These are phyloP conservation scores for Drosophila pseudoananassae DNA, from an alignment of 1,140 invertebrate genomes.

Conservation along the genomic window DNA sequence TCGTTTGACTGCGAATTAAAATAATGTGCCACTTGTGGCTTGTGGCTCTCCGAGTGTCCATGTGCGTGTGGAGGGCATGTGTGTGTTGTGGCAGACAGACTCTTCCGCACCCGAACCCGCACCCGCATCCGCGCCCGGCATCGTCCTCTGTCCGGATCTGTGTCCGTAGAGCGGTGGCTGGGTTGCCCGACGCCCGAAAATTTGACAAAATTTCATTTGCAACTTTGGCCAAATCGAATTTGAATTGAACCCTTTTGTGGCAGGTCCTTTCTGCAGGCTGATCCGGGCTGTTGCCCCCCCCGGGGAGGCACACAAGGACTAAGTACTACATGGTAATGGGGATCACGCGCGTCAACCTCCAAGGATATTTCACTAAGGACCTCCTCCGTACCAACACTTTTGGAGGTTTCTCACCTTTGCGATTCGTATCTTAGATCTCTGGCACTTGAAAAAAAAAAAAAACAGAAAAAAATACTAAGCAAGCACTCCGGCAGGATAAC, in stretches of 20 bases:
- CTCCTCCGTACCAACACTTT: no score
- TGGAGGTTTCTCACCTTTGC: slow-evolving; percentile 17
- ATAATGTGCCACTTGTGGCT: slow-evolving; percentile 84
- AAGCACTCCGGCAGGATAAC: neutral
- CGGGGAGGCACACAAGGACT: slow-evolving; percentile 14
- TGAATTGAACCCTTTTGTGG: slow-evolving; percentile 72
- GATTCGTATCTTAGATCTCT: neutral
- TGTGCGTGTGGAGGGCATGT: slow-evolving; percentile 22
- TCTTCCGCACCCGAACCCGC: neutral
- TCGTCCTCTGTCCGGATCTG: slow-evolving; percentile 1
- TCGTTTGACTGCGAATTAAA: slow-evolving; percentile 82
- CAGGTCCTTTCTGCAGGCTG: slow-evolving; percentile 31
- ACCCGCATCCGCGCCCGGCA: neutral
- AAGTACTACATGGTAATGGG: no score
- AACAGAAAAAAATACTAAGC: neutral
- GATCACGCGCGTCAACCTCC: no score
- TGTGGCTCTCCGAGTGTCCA: slow-evolving; percentile 63
- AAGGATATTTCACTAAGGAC: no score
- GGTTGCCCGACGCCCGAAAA: slow-evolving; percentile 31
- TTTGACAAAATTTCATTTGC: slow-evolving; percentile 70
- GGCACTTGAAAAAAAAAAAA: neutral
- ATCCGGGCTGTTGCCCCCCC: slow-evolving; percentile 32
- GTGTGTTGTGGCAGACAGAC: slow-evolving; percentile 13
- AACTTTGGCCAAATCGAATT: slow-evolving; percentile 72
- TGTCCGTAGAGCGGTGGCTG: neutral